Conservation (phyloP, 2,113 vertebrate species). For the Nothobranchius kuhntae region DNA sequence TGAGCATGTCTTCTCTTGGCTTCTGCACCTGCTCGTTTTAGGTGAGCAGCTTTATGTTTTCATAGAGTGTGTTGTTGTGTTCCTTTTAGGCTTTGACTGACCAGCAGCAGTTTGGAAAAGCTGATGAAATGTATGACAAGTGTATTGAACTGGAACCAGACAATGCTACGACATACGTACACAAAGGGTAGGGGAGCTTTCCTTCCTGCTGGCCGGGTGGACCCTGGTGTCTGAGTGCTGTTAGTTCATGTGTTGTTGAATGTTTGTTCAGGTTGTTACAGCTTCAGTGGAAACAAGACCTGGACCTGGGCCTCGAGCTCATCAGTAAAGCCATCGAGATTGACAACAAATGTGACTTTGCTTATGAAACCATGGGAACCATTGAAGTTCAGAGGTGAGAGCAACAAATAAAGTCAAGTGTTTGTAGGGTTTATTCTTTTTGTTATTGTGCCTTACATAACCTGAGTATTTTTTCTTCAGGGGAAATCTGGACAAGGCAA, state of each 20-base stretch:
- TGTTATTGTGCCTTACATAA: constrained; percentile 3
- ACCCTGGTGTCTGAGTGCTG: neutral
- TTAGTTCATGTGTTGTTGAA: neutral
- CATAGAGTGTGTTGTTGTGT: neutral
- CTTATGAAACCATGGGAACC: constrained; percentile 99
- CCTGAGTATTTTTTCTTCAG: constrained; percentile 70
- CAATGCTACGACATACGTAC: constrained; percentile 97
- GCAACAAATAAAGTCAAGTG: too few species aligned
- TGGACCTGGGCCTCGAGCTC: constrained; percentile 94
- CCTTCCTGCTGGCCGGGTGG: too few species aligned
- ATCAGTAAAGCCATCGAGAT: constrained; percentile 99
- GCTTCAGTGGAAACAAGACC: constrained; percentile 98
- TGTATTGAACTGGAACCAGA: constrained; percentile 98
- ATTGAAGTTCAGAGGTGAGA: constrained; percentile 98
- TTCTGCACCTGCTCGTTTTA: too few species aligned
- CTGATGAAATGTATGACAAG: constrained; percentile 99
- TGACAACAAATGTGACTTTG: constrained; percentile 99
- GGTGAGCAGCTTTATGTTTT: too few species aligned
- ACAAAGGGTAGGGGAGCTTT: constrained; percentile 89
- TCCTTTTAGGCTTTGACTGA: constrained; percentile 91
- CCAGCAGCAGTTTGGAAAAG: constrained; percentile 98
- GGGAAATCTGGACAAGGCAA: constrained; percentile 98
- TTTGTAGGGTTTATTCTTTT: too few species aligned
- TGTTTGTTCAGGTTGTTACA: constrained; percentile 88
- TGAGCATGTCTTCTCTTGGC: too few species aligned